Base-by-base conservation (phyloP, 2,113 vertebrate species). In the Lathamus discolor region DNA sequence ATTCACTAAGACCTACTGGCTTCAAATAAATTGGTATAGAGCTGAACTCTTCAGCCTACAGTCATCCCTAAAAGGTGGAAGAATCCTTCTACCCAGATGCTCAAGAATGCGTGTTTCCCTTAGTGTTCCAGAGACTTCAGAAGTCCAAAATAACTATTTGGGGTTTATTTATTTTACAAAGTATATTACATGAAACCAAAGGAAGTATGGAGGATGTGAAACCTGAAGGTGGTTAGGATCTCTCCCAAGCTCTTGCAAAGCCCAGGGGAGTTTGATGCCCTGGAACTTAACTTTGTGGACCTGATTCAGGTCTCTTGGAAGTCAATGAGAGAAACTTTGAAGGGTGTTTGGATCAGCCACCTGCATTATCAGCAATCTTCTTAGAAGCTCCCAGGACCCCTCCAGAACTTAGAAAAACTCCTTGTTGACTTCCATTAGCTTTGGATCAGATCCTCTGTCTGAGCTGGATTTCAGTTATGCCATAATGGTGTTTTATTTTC, bases 281-380 rank as follows among this genome's bases (percentile, higher is more conserved):
- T 7, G 0, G 43, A 92, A 69, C 28, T 48, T 76, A 41, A 41
- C 16, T 15, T 17, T n/a, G 8, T 62, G 41, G 37, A 11, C 17
- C 75, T 88, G 87, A 83, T 94, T 49, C 70, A 59, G 23, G 23
- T 62, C 41, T 94, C 59, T 57, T 93, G 93, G 91, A 96, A 94
- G 80, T 95, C 83, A 82, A 7, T 72, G 83, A 82, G 66, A 79
- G 59, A 54, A 62, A 49, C 13, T 25, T 37, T 59, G 29, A 87
- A 82, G 29, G 17, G 43, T 13, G 7, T 59, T 92, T 93, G 66
- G 13, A 61, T 84, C 76, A 55, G 10, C 28, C 49, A 35, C 85
- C 17, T 83, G 54, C 7, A 33, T 88, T 92, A 67, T 69, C 59
- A 44, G 8, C 17, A 37, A 2, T 29, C 43, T 77, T 78, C 73